Conservation (phyloP, 2,797 vertebrate genomes). For the Thripadectes ignobilis region DNA sequence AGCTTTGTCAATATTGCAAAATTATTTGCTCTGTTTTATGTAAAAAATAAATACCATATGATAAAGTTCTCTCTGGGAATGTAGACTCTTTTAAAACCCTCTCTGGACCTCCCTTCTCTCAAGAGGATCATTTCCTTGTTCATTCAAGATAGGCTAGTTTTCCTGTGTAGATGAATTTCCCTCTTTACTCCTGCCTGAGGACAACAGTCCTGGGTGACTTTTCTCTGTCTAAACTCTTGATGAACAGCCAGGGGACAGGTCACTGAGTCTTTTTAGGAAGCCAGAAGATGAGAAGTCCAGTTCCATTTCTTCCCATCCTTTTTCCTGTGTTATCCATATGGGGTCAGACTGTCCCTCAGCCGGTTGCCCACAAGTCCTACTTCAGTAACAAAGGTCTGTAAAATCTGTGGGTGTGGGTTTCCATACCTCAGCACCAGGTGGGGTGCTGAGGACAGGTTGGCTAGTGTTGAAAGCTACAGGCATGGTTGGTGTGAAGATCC, state of each 20-base stretch:
- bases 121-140: not conserved
- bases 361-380: not conserved
- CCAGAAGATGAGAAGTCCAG: not conserved
- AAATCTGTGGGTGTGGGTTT: fast-evolving
- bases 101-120: not conserved
- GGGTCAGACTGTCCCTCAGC: not conserved
- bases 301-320: not conserved
- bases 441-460: not conserved
- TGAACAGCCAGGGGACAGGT: not conserved
- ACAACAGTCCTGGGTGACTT: not conserved
- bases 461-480: not conserved
- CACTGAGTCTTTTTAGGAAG: not conserved
- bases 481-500: fast-evolving
- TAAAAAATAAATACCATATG: not conserved
- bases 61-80: not conserved
- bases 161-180: not conserved
- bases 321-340: not conserved
- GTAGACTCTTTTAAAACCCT: not conserved
- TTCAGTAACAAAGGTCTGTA: not conserved
- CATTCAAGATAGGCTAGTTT: not conserved
- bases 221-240: not conserved
- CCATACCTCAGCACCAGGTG: not conserved
- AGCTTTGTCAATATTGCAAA: not conserved
- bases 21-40: not conserved
- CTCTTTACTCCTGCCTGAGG: not conserved